Evolutionary conservation across 2,113 vertebrate genomes (phyloP).

Genomic region (Cavia aperea): DNA sequence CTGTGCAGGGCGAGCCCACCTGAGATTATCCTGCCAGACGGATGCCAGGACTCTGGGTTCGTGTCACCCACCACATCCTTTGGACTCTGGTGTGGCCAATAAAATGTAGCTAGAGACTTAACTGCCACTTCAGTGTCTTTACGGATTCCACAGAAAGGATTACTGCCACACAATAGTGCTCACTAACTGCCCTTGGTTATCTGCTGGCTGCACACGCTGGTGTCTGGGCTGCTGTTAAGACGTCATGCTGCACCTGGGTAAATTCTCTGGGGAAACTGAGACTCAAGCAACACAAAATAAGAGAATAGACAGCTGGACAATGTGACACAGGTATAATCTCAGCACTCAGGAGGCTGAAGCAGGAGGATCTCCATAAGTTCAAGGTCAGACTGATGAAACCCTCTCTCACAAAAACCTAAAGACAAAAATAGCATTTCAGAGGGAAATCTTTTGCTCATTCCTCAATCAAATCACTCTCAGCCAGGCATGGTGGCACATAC

Average conservation of each 20-base stretch:
- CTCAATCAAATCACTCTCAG: too few species aligned
- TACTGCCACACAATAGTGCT: not conserved
- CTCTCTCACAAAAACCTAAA: not conserved
- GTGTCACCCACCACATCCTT: not conserved
- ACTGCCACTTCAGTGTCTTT: not conserved
- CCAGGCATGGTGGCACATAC: too few species aligned
- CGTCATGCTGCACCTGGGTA: not conserved
- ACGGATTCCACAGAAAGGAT: not conserved
- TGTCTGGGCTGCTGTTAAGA: too few species aligned
- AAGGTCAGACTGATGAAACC: not conserved
- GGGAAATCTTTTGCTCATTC: not conserved
- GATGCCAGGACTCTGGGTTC: not conserved
- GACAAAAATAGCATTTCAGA: not conserved
- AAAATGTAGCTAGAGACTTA: not conserved
- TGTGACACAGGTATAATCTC: not conserved
- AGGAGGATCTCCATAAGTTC: not conserved
- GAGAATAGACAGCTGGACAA: not conserved
- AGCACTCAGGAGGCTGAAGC: not conserved
- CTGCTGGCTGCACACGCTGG: too few species aligned
- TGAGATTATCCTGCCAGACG: not conserved
- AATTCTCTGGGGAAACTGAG: not conserved
- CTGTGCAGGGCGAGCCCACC: not conserved
- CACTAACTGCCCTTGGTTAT: not conserved
- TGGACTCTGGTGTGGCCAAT: not conserved
- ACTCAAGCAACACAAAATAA: not conserved